Percentiles rank a stretch among this genome's conserved stretches.
Conservation (phyloP, 2,888 invertebrate genomes). For the Horisme vitalbata region DNA sequence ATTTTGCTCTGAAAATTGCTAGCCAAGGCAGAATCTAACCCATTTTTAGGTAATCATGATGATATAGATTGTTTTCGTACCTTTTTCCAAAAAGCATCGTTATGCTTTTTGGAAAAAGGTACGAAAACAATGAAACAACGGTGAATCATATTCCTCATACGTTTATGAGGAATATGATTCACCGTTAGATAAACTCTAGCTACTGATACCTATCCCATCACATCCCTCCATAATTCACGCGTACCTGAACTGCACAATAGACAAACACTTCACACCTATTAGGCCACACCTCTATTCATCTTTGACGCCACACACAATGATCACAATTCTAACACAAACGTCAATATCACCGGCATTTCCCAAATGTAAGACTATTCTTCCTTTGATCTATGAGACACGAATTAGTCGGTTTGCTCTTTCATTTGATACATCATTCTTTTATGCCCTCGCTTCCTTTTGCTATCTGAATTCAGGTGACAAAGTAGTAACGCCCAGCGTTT, state of each 20-base stretch:
- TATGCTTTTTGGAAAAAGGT: too few species aligned
- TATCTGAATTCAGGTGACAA: constrained; percentile 72
- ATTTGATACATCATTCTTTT: constrained; percentile 43
- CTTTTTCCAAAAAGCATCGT: too few species aligned
- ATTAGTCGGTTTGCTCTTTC: constrained; percentile 73
- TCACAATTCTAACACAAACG: constrained; percentile 63
- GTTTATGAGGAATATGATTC: constrained; percentile 5
- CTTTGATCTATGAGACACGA: constrained; percentile 78
- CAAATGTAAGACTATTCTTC: constrained; percentile 66
- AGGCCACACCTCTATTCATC: constrained; percentile 73
- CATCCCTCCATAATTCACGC: constrained; percentile 45
- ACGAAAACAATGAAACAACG: too few species aligned
- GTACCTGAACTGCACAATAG: constrained; percentile 71
- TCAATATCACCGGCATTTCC: constrained; percentile 61
- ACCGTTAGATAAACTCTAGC: constrained; percentile 4
- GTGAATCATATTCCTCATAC: too few species aligned
- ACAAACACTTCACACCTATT: constrained; percentile 80
- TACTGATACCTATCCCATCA: constrained; percentile 3
- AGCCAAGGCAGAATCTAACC: too few species aligned
- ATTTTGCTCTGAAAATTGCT: too few species aligned
- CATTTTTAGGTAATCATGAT: too few species aligned
- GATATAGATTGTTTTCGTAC: too few species aligned
- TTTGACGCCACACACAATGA: constrained; percentile 77
- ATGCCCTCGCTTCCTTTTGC: constrained; percentile 51
- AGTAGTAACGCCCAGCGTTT: constrained; percentile 72